These are phyloP conservation scores for Microcebus lehilahytsara DNA, from an alignment of 2,113 vertebrate genomes.

Conservation along the genomic window DNA sequence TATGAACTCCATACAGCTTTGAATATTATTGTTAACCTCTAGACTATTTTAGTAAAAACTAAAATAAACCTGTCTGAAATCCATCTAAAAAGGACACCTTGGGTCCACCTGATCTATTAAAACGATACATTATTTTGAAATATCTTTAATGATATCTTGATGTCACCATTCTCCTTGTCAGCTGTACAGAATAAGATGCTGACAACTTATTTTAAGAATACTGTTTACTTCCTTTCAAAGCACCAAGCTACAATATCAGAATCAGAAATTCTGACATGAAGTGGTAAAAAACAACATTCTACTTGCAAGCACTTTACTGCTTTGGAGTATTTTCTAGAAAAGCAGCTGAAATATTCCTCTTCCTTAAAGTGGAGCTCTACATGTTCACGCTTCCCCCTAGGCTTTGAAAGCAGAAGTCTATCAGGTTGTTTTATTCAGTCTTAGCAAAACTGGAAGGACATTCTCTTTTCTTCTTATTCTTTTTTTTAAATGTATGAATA, in stretches of 20 bases:
- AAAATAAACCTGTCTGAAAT: conserved; percentile 20
- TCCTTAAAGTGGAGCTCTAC: not conserved
- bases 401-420: not conserved
- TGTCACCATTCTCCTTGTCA: not conserved
- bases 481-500: not conserved
- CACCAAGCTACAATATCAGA: not conserved
- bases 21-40: conserved; percentile 45
- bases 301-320: not conserved
- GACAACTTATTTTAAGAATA: conserved; percentile 16
- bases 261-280: conserved; percentile 11
- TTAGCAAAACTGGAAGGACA: not conserved
- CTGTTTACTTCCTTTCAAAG: conserved; percentile 31
- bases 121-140: not conserved
- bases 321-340: not conserved
- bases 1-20: not conserved
- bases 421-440: not conserved
- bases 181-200: not conserved
- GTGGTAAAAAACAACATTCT: not conserved
- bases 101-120: not conserved
- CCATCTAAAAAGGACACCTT: not conserved
- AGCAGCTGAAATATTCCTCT: not conserved
- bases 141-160: not conserved
- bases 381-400: not conserved
- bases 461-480: not conserved
- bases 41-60: conserved; percentile 14